These are phyloP conservation scores for Tricholauxania praeusta DNA, from an alignment of 2,888 invertebrate species.

Conservation along the genomic window DNA sequence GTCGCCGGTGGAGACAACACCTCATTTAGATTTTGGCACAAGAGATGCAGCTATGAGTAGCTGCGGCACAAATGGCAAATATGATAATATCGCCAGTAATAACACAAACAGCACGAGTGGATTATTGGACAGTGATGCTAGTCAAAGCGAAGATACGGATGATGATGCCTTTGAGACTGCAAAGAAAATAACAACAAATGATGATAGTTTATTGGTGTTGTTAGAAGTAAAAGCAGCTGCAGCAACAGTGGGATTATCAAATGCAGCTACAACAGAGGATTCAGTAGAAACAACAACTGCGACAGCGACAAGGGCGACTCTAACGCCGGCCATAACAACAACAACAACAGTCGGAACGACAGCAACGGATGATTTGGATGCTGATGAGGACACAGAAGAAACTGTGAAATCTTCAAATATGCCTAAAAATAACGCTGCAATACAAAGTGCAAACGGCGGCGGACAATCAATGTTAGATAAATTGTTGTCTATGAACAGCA, in stretches of 20 bases:
- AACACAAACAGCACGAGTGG: constrained; percentile 42
- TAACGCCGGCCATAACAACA: constrained; percentile 33
- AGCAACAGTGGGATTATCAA: background rate
- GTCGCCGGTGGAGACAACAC: constrained; percentile 44
- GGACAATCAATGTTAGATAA: constrained; percentile 65
- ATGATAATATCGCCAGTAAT: background rate
- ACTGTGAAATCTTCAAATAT: constrained; percentile 56
- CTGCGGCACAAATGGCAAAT: constrained; percentile 36
- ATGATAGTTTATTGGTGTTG: background rate
- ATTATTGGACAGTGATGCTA: constrained; percentile 45
- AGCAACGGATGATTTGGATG: constrained; percentile 37
- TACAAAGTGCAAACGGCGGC: constrained; percentile 42
- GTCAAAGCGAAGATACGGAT: constrained; percentile 45
- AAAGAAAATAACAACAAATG: background rate
- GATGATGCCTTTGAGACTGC: constrained; percentile 42
- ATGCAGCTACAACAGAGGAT: background rate
- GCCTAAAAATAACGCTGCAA: constrained; percentile 41
- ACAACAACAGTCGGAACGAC: constrained; percentile 44
- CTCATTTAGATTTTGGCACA: no score
- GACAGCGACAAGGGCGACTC: background rate
- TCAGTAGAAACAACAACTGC: constrained; percentile 1
- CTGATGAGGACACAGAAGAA: constrained; percentile 61
- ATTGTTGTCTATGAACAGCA: constrained; percentile 65
- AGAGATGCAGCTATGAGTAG: constrained; percentile 10
- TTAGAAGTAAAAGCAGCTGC: background rate